phyloP scores from a whole-genome alignment of 2,797 vertebrate genomes.

The Hirundo rustica region DNA sequence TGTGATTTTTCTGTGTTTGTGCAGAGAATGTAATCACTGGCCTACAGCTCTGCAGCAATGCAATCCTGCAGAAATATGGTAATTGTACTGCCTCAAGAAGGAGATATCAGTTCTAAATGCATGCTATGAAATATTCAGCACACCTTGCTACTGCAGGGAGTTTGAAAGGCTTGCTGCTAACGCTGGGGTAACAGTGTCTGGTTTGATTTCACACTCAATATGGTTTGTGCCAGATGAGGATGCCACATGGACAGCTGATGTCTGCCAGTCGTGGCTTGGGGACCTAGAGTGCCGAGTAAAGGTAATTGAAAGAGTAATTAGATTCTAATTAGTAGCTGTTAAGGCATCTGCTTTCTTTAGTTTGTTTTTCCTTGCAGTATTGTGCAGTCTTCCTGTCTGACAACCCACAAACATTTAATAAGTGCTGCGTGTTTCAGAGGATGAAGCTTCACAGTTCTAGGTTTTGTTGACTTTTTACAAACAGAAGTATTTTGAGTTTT shows the following conservation, averaged over 20 bases:
- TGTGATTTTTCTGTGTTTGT: background rate
- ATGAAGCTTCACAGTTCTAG: background rate
- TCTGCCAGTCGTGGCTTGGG: constrained; percentile 24
- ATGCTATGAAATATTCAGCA: background rate
- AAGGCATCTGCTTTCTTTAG: constrained; percentile 18
- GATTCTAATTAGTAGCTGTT: constrained; percentile 42
- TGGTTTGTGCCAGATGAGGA: background rate
- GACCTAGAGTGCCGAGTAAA: background rate
- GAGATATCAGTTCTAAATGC: background rate
- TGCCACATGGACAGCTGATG: background rate
- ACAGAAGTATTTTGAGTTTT: background rate
- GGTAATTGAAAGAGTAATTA: constrained; percentile 40
- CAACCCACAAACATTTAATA: background rate
- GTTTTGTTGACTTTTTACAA: background rate
- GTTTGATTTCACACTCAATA: background rate
- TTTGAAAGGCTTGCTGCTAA: background rate
- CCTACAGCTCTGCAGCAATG: background rate
- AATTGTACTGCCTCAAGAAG: background rate
- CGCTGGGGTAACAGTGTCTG: background rate
- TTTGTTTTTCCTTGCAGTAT: background rate
- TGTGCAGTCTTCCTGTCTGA: background rate
- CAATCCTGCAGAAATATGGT: background rate
- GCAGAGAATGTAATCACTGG: background rate
- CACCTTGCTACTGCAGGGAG: background rate
- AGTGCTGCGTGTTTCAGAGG: background rate